These are phyloP conservation scores for Luidia sarsii DNA, from an alignment of 53 echinoderm and acorn worm species.

Conservation along the genomic window DNA sequence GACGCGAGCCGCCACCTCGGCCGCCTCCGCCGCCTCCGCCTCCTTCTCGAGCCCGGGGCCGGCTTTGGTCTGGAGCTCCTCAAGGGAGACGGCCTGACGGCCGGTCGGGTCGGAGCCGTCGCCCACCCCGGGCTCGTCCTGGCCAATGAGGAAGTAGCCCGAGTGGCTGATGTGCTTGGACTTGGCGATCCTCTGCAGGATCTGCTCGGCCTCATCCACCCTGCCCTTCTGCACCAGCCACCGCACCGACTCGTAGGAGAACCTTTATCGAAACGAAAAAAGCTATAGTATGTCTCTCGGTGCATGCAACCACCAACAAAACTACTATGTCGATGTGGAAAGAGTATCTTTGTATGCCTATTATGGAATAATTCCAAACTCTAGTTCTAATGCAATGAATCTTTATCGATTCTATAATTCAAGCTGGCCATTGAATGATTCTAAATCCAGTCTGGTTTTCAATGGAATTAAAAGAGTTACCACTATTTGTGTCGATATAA, in stretches of 20 bases:
- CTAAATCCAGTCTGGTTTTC: no score
- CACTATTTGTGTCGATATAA: no score
- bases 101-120: slow-evolving; percentile 1
- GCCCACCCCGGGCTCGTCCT: slow-evolving; percentile 16
- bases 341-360: no score
- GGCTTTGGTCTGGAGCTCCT: neutral
- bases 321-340: neutral
- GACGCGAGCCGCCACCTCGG: neutral
- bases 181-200: slow-evolving; percentile 52
- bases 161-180: slow-evolving; percentile 40
- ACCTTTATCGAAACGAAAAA: slow-evolving; percentile 1
- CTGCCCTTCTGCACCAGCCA: slow-evolving; percentile 55
- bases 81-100: neutral
- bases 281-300: neutral
- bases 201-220: slow-evolving; percentile 47
- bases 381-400: no score
- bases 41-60: no score
- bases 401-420: no score
- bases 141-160: slow-evolving; percentile 29
- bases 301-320: neutral
- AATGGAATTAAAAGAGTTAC: no score
- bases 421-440: no score
- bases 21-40: neutral
- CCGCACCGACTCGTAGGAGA: slow-evolving; percentile 37
- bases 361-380: no score